Percentiles rank a stretch among this genome's conserved stretches.
Conservation (phyloP, 2,113 vertebrate genomes). For the Pseudopipra pipra region DNA sequence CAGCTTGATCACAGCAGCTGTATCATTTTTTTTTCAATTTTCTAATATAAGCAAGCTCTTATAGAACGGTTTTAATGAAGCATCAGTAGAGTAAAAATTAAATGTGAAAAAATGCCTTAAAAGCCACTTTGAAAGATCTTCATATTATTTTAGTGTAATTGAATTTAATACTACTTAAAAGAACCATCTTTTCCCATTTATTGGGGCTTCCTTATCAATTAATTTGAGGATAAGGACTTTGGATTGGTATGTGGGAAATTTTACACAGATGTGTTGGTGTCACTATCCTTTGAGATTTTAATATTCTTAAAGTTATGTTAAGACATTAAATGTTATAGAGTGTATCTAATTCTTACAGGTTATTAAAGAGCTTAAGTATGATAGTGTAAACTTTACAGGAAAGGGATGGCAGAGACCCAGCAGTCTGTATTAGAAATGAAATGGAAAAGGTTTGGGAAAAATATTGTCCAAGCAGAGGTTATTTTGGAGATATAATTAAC, state of each 20-base stretch:
- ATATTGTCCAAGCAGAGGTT: background rate
- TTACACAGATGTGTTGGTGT: background rate
- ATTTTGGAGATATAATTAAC: background rate
- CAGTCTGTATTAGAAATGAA: background rate
- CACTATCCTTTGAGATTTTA: background rate
- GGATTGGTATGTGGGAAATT: background rate
- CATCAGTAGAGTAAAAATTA: background rate
- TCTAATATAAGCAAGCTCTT: background rate
- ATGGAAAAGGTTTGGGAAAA: background rate
- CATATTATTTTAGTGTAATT: background rate
- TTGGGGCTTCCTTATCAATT: background rate
- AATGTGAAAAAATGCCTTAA: background rate
- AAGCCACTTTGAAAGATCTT: background rate
- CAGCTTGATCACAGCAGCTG: background rate
- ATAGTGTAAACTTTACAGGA: background rate
- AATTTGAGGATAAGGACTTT: background rate
- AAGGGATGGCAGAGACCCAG: background rate
- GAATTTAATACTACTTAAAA: background rate
- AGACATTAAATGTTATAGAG: background rate
- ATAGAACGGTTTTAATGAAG: background rate
- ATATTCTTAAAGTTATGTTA: background rate
- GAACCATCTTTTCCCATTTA: background rate
- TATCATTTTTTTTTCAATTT: background rate
- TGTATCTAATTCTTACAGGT: background rate
- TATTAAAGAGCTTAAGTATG: background rate